phyloP scores from a whole-genome alignment of 2,113 vertebrate species.

The Hiodon tergisus region DNA sequence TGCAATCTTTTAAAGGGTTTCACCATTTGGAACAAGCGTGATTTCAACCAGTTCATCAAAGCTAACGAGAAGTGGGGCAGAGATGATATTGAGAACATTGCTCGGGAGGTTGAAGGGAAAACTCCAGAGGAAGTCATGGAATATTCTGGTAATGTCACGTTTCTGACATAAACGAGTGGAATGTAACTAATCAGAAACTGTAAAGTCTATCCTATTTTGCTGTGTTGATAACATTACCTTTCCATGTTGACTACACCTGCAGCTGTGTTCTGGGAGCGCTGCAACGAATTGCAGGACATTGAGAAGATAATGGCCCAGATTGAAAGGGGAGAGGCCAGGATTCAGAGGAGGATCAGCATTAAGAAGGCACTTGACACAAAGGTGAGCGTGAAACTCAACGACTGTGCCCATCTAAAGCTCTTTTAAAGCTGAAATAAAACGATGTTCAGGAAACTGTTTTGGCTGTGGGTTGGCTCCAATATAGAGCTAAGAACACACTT shows the following conservation, averaged over 20 bases:
- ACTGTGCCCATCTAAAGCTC: neutral
- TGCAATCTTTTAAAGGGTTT: constrained; percentile 71
- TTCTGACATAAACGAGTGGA: neutral
- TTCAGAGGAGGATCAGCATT: constrained; percentile 95
- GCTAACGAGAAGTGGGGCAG: constrained; percentile 98
- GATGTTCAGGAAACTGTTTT: too few relatives aligned
- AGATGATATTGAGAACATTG: constrained; percentile 97
- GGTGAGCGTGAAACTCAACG: constrained; percentile 50
- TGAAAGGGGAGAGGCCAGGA: constrained; percentile 94
- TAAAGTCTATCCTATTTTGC: too few relatives aligned
- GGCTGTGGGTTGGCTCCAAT: too few relatives aligned
- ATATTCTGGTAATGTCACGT: constrained; percentile 77
- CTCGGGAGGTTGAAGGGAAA: constrained; percentile 94
- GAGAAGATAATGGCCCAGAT: constrained; percentile 99
- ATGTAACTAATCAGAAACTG: neutral
- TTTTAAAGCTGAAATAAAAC: neutral
- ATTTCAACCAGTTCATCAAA: constrained; percentile 99
- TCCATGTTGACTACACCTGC: constrained; percentile 12
- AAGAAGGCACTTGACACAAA: constrained; percentile 97
- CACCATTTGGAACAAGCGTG: constrained; percentile 97
- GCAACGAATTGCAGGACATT: constrained; percentile 95
- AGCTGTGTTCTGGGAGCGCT: constrained; percentile 98
- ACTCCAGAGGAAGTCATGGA: constrained; percentile 98
- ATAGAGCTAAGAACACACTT: too few relatives aligned
- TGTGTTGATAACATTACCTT: neutral